These are phyloP conservation scores for Exaiptasia diaphana DNA, from an alignment of 64 coral and sea anemone species.

Conservation along the genomic window DNA sequence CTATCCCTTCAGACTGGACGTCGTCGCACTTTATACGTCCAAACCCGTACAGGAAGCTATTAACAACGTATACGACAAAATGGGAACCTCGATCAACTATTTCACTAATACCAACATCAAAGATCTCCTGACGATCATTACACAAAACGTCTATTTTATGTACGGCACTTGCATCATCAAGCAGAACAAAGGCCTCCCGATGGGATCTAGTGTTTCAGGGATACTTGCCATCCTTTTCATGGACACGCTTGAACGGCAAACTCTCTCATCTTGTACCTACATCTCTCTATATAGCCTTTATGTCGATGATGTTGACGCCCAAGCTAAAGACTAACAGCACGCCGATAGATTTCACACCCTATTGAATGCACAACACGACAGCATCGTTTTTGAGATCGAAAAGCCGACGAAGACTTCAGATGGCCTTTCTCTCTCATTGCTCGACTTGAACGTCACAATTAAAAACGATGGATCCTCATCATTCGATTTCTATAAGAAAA, in stretches of 20 bases:
- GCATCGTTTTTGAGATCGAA: constrained; percentile 57
- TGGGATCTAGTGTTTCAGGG: too few species aligned
- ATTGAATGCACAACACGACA: too few species aligned
- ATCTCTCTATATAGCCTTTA: too few species aligned
- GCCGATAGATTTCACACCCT: too few species aligned
- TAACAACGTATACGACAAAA: constrained; percentile 7
- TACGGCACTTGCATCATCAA: too few species aligned
- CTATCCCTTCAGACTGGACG: constrained; percentile 16
- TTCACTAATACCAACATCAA: background rate
- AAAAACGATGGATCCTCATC: background rate
- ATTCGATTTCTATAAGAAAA: constrained; percentile 66
- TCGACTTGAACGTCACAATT: constrained; percentile 49
- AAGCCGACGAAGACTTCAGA: constrained; percentile 20
- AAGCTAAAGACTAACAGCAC: too few species aligned
- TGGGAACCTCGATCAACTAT: background rate
- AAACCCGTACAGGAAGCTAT: constrained; percentile 36
- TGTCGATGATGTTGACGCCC: too few species aligned
- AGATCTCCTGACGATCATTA: constrained; percentile 26
- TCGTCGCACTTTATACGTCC: background rate
- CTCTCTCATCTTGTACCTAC: too few species aligned
- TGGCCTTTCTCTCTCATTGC: constrained; percentile 6
- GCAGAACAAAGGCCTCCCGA: too few species aligned
- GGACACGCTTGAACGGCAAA: too few species aligned
- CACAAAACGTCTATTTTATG: too few species aligned
- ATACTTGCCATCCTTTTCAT: too few species aligned